A percentile compares a stretch with the other conserved stretches of the same genome.
These are phyloP conservation scores for Drosophila lacteicornis DNA, from an alignment of 1,140 invertebrate genomes.

Conservation along the genomic window DNA sequence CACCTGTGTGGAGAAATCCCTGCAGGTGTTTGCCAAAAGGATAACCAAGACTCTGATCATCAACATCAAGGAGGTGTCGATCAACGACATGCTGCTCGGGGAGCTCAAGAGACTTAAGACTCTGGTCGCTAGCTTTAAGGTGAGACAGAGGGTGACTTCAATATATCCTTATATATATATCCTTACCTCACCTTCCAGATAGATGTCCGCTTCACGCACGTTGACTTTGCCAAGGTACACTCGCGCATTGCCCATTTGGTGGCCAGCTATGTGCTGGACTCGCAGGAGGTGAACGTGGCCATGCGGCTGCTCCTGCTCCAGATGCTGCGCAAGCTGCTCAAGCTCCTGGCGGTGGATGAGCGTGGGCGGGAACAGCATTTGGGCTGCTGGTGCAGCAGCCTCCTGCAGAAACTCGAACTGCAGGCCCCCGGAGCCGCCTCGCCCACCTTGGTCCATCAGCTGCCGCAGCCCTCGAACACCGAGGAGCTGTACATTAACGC, in stretches of 20 bases:
- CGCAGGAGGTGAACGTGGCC: conserved; percentile 54
- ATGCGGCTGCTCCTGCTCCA: conserved; percentile 54
- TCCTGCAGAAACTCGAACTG: conserved; percentile 51
- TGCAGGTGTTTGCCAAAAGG: conserved; percentile 89
- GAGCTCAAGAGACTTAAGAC: conserved; percentile 89
- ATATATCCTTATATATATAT: too few species aligned
- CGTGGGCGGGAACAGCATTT: conserved; percentile 59
- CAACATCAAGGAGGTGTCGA: conserved; percentile 79
- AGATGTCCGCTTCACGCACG: conserved; percentile 87
- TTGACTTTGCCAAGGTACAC: conserved; percentile 88
- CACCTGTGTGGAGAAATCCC: conserved; percentile 88
- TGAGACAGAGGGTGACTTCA: neutral
- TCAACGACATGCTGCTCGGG: conserved; percentile 86
- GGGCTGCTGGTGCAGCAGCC: conserved; percentile 66
- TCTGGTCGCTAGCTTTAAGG: conserved; percentile 88
- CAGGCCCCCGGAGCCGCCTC: conserved; percentile 4
- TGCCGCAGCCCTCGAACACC: conserved; percentile 81
- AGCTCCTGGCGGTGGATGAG: conserved; percentile 48
- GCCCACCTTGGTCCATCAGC: conserved; percentile 19
- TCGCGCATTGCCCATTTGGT: conserved; percentile 87
- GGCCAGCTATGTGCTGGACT: conserved; percentile 85
- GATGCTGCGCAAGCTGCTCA: conserved; percentile 51
- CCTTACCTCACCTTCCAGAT: conserved; percentile 55
- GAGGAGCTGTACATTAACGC: conserved; percentile 86
- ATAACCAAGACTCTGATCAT: conserved; percentile 86